These are phyloP conservation scores for Tor tambroides DNA, from an alignment of 2,113 vertebrate genomes.

Conservation along the genomic window DNA sequence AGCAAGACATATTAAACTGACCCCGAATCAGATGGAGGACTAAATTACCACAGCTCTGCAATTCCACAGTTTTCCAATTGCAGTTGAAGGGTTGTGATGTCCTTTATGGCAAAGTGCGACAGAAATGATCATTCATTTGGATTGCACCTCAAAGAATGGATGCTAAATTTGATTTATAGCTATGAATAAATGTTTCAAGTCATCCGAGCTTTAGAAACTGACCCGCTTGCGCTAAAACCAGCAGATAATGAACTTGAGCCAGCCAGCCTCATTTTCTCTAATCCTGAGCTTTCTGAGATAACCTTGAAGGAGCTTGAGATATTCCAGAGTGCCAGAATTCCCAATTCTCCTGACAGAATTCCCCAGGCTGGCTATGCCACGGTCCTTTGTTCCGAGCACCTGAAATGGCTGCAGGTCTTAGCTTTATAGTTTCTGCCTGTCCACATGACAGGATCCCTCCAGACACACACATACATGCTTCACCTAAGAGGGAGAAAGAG, in stretches of 20 bases:
- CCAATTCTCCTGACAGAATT: slow-evolving; percentile 43
- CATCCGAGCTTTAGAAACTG: neutral
- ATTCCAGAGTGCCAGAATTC: slow-evolving; percentile 35
- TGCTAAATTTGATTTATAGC: neutral
- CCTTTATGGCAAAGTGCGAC: neutral
- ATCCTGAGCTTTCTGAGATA: slow-evolving; percentile 27
- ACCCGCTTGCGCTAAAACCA: slow-evolving; percentile 31
- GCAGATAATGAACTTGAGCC: slow-evolving; percentile 28
- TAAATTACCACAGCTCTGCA: neutral
- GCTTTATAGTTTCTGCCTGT: slow-evolving; percentile 29
- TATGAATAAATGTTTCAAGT: neutral
- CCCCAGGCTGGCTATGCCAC: slow-evolving; percentile 17
- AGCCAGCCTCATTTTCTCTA: slow-evolving; percentile 36
- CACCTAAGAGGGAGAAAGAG: slow-evolving; percentile 25
- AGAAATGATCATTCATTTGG: neutral
- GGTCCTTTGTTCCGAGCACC: slow-evolving; percentile 14
- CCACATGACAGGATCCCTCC: slow-evolving; percentile 27
- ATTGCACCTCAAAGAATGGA: neutral
- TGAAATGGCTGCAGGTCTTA: slow-evolving; percentile 40
- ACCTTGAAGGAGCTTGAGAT: slow-evolving; percentile 35
- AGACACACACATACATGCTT: slow-evolving; percentile 13
- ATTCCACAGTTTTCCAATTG: neutral
- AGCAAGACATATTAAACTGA: slow-evolving; percentile 17
- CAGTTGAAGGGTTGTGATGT: neutral
- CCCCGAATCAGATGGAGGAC: slow-evolving; percentile 6